Conservation (phyloP, 2,888 invertebrate species). For the Octonoba sinensis region DNA sequence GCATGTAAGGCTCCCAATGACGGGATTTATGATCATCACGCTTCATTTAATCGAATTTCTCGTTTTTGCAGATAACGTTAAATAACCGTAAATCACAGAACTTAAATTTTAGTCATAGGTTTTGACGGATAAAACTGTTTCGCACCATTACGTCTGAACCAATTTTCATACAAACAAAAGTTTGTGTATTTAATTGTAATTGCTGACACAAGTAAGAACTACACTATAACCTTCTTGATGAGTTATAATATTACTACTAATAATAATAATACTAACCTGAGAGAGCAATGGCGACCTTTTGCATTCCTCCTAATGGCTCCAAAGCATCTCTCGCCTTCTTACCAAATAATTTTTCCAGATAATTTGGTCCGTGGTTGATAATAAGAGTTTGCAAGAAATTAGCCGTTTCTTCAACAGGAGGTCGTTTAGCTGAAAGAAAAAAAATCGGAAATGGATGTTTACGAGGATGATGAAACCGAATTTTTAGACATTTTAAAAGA, state of each 20-base stretch:
- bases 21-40: too few relatives aligned
- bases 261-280: constrained; percentile 78
- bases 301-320: constrained; percentile 91
- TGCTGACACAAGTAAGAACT: too few relatives aligned
- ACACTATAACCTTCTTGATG: neutral
- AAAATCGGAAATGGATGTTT: neutral
- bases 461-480: neutral
- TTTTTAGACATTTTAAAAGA: too few relatives aligned
- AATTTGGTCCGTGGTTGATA: constrained; percentile 95
- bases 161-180: too few relatives aligned
- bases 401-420: constrained; percentile 96
- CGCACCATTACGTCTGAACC: too few relatives aligned
- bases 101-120: too few relatives aligned
- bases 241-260: neutral
- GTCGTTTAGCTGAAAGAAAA: constrained; percentile 85
- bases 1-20: too few relatives aligned
- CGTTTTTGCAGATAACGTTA: too few relatives aligned
- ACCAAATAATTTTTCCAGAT: constrained; percentile 95
- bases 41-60: too few relatives aligned
- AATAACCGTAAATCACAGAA: too few relatives aligned
- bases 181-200: too few relatives aligned
- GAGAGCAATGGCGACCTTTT: constrained; percentile 94
- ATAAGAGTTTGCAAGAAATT: constrained; percentile 93
- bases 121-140: too few relatives aligned
- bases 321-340: constrained; percentile 93